Conservation (phyloP, 1,140 invertebrate species). For the Nymphalis io region DNA sequence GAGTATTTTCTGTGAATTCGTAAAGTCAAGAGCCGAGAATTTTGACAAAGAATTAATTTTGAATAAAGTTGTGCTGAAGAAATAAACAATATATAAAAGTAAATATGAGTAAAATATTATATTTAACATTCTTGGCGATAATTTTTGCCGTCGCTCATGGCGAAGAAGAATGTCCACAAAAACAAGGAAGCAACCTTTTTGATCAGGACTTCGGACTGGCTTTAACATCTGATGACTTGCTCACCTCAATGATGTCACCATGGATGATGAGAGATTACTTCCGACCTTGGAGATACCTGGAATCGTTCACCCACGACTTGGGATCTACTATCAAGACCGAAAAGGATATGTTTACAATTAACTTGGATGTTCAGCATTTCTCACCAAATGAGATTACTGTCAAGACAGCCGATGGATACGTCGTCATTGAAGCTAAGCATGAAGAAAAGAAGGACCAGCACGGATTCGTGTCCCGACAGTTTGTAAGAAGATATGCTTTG, state of each 20-base stretch:
- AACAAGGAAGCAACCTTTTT: constrained; percentile 41
- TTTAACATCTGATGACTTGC: constrained; percentile 60
- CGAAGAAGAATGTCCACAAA: constrained; percentile 49
- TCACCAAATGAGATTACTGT: constrained; percentile 89
- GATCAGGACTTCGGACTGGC: constrained; percentile 63
- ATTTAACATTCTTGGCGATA: constrained; percentile 32
- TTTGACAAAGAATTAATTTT: too few relatives aligned
- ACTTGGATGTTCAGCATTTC: constrained; percentile 67
- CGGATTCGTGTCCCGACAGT: constrained; percentile 83
- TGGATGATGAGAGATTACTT: constrained; percentile 66
- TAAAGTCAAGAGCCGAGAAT: neutral
- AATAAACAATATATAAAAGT: neutral
- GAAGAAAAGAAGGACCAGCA: constrained; percentile 85
- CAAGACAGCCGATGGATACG: constrained; percentile 85
- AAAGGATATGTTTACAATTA: constrained; percentile 65
- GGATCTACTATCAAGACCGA: constrained; percentile 76
- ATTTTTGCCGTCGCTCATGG: constrained; percentile 36
- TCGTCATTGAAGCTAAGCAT: constrained; percentile 86
- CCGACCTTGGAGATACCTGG: constrained; percentile 82
- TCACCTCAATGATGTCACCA: constrained; percentile 64
- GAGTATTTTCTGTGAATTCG: constrained; percentile 1
- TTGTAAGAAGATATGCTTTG: constrained; percentile 84
- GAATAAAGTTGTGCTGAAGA: neutral
- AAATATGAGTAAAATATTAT: constrained; percentile 40
- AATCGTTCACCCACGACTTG: constrained; percentile 82